Conservation (phyloP, 2,888 invertebrate species). For the Theretra japonica region DNA sequence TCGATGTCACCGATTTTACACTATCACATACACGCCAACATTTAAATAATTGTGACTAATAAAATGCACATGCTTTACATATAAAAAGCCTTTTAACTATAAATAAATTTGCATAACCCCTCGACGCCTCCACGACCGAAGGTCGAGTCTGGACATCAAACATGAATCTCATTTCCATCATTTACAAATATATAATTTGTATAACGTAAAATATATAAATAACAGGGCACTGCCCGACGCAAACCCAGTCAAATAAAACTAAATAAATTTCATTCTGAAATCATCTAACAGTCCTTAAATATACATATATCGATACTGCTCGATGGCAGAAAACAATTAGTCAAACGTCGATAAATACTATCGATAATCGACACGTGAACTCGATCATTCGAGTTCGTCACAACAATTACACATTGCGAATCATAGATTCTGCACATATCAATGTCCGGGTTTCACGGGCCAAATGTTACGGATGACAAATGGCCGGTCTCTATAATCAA, state of each 20-base stretch:
- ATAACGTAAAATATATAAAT: slow-evolving; percentile 37
- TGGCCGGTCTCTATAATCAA: background rate
- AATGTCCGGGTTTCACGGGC: too few relatives aligned
- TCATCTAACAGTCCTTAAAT: slow-evolving; percentile 24
- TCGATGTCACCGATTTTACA: slow-evolving; percentile 63
- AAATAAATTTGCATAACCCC: slow-evolving; percentile 7
- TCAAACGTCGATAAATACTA: background rate
- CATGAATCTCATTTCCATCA: slow-evolving; percentile 26
- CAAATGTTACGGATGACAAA: background rate
- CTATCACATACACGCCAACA: slow-evolving; percentile 38
- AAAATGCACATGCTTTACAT: slow-evolving; percentile 46
- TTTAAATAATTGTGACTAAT: slow-evolving; percentile 41
- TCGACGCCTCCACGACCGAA: background rate
- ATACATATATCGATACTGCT: slow-evolving; percentile 23
- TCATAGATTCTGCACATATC: slow-evolving; percentile 5
- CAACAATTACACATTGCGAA: slow-evolving; percentile 21
- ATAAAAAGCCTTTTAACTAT: slow-evolving; percentile 34
- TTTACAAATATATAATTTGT: slow-evolving; percentile 27
- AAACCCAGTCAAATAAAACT: slow-evolving; percentile 44
- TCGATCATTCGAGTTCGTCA: slow-evolving; percentile 4
- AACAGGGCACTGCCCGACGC: slow-evolving; percentile 51
- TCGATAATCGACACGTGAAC: slow-evolving; percentile 10
- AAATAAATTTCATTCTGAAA: slow-evolving; percentile 24
- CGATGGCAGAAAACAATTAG: slow-evolving; percentile 8
- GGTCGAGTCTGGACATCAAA: background rate